A percentile compares a stretch with the other conserved stretches of the same genome.
These are phyloP conservation scores for Drosophila formosana DNA, from an alignment of 2,888 invertebrate species.

Conservation along the genomic window DNA sequence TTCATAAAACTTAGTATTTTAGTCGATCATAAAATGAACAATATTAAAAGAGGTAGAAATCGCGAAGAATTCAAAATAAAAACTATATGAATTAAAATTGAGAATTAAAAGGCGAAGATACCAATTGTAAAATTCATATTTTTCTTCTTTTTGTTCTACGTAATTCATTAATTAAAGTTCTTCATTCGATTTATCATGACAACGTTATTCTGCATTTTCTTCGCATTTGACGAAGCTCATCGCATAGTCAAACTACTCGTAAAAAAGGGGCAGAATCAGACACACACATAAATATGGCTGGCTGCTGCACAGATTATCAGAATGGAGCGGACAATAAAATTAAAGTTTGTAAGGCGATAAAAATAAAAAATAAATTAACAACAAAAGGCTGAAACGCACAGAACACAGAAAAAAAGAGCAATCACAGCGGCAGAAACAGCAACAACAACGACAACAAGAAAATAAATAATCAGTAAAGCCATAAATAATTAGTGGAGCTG, in stretches of 20 bases:
- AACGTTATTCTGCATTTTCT: not conserved
- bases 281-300: conserved; percentile 3
- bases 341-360: conserved; percentile 56
- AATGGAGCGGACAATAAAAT: conserved; percentile 50
- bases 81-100: too few species aligned
- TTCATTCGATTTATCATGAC: too few species aligned
- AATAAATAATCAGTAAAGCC: conserved; percentile 71
- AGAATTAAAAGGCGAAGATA: too few species aligned
- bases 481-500: conserved; percentile 70
- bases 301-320: conserved; percentile 42
- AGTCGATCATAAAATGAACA: too few species aligned
- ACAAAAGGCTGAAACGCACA: conserved; percentile 6
- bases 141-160: too few species aligned
- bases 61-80: too few species aligned
- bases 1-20: too few species aligned
- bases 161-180: too few species aligned
- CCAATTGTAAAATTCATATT: too few species aligned
- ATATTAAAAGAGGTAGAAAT: too few species aligned
- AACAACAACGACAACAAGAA: conserved; percentile 22
- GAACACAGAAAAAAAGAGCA: not conserved
- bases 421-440: conserved; percentile 10
- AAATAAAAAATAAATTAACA: conserved; percentile 51
- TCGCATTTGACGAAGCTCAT: not conserved
- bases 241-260: conserved; percentile 5
- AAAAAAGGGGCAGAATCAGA: not conserved